A percentile compares a stretch with the other conserved stretches of the same genome.
phyloP scores from a whole-genome alignment of 2,888 invertebrate species.

The Schizotus pectinicornis region DNA sequence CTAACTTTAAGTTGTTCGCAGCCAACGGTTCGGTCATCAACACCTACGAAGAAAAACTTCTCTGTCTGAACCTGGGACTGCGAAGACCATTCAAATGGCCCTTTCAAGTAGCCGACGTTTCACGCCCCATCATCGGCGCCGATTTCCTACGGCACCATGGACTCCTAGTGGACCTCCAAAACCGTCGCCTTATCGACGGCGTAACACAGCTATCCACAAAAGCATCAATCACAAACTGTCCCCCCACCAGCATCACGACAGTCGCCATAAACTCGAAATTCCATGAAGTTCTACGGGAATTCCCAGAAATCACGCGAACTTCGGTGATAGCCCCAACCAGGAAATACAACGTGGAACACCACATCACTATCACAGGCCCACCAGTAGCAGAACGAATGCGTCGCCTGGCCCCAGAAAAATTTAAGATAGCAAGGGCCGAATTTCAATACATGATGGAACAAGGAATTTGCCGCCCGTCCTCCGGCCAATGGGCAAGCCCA shows the following conservation, averaged over 20 bases:
- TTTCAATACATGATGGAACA: conserved; percentile 42
- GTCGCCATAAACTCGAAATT: conserved; percentile 4
- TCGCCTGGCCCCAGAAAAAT: conserved; percentile 43
- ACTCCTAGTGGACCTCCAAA: neutral
- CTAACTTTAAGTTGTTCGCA: neutral
- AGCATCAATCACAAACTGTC: neutral
- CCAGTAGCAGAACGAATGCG: conserved; percentile 43
- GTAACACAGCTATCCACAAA: neutral
- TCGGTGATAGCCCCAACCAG: neutral
- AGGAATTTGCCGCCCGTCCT: conserved; percentile 55
- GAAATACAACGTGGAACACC: conserved; percentile 33
- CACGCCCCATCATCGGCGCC: conserved; percentile 9
- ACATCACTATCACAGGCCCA: conserved; percentile 43
- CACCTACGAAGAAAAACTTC: conserved; percentile 1
- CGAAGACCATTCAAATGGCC: conserved; percentile 34
- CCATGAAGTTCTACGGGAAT: conserved; percentile 12
- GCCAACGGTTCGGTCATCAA: conserved; percentile 2
- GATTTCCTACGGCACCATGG: conserved; percentile 8
- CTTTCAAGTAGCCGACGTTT: conserved; percentile 8
- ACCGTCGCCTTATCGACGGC: neutral
- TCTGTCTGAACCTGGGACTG: neutral
- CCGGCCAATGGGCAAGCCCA: conserved; percentile 53
- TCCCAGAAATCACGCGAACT: conserved; percentile 10
- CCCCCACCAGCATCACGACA: neutral
- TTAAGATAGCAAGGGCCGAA: conserved; percentile 40